Base-by-base conservation (phyloP, 2,113 vertebrate genomes). In the Rhizomys pruinosus region DNA sequence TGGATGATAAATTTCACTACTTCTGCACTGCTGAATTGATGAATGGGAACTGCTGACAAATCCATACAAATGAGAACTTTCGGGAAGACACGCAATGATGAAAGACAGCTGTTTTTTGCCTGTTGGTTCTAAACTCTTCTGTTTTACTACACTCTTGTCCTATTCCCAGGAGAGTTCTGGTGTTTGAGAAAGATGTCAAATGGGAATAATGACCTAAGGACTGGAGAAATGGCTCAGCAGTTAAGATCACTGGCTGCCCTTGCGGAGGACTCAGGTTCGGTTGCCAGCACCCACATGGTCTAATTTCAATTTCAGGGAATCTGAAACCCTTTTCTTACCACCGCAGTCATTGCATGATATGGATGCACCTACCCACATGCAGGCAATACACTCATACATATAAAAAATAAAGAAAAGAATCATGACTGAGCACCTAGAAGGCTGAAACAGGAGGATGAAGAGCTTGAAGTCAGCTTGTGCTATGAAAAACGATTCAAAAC, bases 1-100 rank as follows among this genome's bases (percentile, higher is more conserved):
- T 76, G 55, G 86, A 72, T 92, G 93, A 97, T 94, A 76, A 96
- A 95, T 97, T 78, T 96, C 74, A 25, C 91, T 94, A 39, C 85
- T 89, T 97, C n/a, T 95, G 64, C 61, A 39, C 71, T 80, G 91
- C 90, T 68, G 95, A 91, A 71, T 89, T 89, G 86, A 96, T 96
- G 61, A 96, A 94, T 91, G 92, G 73, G 74, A 87, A 68, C 89
- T 84, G 64, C 91, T 86, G 74, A 95, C 90, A 95, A 97, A 96
- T 90, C 92, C 76, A 80, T 89, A 97, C 89, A 95, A 93, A 79
- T 89, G 80, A 91, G 90, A 93, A 82, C 81, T 94, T 95, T 92
- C 81, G 88, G 87, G 77, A 92, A 86, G 85, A n/a, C 32, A 44
- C 57, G 29, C 73, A 92, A 61, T 77, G 92, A 79, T 89, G 74